Percentiles rank a stretch among this genome's conserved stretches.
These are phyloP conservation scores for Hyles euphorbiae DNA, from an alignment of 1,140 invertebrate genomes.

Conservation along the genomic window DNA sequence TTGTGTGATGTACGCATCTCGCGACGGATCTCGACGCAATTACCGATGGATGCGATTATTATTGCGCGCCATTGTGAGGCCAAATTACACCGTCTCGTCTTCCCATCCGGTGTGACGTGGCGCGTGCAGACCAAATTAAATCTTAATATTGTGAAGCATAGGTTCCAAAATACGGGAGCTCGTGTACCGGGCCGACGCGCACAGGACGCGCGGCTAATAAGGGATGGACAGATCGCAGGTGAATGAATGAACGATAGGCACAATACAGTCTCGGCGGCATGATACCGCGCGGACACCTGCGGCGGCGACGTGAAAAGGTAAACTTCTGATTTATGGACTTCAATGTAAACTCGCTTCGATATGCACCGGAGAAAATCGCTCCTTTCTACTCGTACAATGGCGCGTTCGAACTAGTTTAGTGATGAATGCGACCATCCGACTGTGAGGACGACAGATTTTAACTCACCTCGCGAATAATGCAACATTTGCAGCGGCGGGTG, in stretches of 20 bases:
- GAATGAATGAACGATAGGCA: conserved; percentile 31
- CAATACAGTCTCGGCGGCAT: conserved; percentile 29
- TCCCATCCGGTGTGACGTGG: conserved; percentile 48
- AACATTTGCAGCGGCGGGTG: conserved; percentile 23
- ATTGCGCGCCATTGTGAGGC: conserved; percentile 63
- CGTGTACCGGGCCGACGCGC: not conserved
- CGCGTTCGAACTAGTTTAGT: conserved; percentile 39
- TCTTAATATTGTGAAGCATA: conserved; percentile 12
- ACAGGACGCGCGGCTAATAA: conserved; percentile 33
- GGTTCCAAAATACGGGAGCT: conserved; percentile 15
- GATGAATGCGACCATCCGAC: conserved; percentile 34
- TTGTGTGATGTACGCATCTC: conserved; percentile 20
- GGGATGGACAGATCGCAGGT: conserved; percentile 37
- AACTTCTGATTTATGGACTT: conserved; percentile 44
- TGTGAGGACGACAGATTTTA: conserved; percentile 34
- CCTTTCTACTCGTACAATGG: conserved; percentile 48
- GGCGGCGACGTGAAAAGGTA: conserved; percentile 26
- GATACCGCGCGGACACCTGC: conserved; percentile 40
- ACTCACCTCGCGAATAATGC: conserved; percentile 27
- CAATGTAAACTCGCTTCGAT: conserved; percentile 23
- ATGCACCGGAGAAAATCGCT: conserved; percentile 44
- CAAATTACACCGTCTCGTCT: conserved; percentile 63
- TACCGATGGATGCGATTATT: conserved; percentile 58
- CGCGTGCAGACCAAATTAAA: conserved; percentile 20
- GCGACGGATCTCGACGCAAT: conserved; percentile 63